phyloP scores from a whole-genome alignment of 1,140 invertebrate genomes.

The Sinonovacula constricta region DNA sequence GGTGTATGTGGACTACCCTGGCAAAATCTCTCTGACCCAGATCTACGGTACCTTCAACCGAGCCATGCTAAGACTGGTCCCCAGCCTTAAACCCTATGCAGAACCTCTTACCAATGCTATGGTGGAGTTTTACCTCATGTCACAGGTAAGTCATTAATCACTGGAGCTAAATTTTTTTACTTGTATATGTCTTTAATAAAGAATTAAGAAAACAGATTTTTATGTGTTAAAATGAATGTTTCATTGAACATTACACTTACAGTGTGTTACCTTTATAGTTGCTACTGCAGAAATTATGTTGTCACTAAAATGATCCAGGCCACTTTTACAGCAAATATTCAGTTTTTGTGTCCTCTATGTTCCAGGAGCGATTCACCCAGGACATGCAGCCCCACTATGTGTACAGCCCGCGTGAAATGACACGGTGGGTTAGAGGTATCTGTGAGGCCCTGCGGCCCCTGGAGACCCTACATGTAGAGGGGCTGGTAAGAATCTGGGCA shows the following conservation, averaged over 20 bases:
- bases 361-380: slow-evolving; percentile 95
- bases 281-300: too few relatives aligned
- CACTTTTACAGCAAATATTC: too few relatives aligned
- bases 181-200: too few relatives aligned
- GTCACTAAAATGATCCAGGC: too few relatives aligned
- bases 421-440: slow-evolving; percentile 99
- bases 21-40: slow-evolving; percentile 93
- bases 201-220: too few relatives aligned
- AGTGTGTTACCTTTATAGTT: too few relatives aligned
- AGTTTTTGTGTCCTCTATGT: not conserved
- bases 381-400: slow-evolving; percentile 99
- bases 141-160: slow-evolving; percentile 84
- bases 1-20: slow-evolving; percentile 99
- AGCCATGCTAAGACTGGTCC: slow-evolving; percentile 96
- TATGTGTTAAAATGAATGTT: too few relatives aligned
- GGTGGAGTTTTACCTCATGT: slow-evolving; percentile 98
- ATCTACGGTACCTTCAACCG: slow-evolving; percentile 99
- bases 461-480: slow-evolving; percentile 94
- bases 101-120: slow-evolving; percentile 99
- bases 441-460: slow-evolving; percentile 97
- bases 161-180: too few relatives aligned
- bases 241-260: too few relatives aligned
- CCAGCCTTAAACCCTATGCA: slow-evolving; percentile 92
- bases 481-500: slow-evolving; percentile 97
- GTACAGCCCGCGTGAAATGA: slow-evolving; percentile 99